phyloP scores from a whole-genome alignment of 2,888 invertebrate genomes.

The Himalopsyche kuldschensis region DNA sequence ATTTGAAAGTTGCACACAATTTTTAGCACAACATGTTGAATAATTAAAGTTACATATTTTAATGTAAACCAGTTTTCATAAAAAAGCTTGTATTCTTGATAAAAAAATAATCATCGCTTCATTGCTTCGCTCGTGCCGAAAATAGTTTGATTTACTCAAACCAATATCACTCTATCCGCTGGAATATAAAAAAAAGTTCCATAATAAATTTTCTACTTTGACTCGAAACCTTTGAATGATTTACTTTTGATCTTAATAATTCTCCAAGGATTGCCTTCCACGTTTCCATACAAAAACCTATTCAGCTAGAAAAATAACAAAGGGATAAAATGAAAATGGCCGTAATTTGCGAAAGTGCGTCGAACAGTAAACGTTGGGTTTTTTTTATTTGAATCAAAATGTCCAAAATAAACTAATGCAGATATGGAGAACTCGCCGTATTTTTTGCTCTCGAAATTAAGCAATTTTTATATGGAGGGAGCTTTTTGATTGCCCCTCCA shows the following conservation, averaged over 20 bases:
- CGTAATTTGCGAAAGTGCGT: constrained; percentile 19
- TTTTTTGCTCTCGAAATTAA: background rate
- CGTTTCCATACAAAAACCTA: background rate
- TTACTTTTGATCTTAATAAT: background rate
- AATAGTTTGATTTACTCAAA: background rate
- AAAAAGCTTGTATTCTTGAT: too few species aligned
- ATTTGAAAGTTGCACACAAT: too few species aligned
- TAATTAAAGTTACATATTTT: too few species aligned
- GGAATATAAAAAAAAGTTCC: background rate
- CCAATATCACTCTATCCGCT: background rate
- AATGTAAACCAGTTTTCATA: too few species aligned
- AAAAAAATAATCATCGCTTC: too few species aligned
- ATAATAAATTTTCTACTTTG: background rate
- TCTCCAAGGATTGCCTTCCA: background rate
- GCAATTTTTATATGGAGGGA: background rate
- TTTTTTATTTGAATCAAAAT: background rate
- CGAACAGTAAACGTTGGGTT: constrained; percentile 6
- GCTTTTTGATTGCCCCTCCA: background rate
- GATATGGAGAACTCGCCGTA: background rate
- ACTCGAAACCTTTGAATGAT: background rate
- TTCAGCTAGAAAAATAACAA: background rate
- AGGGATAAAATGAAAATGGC: background rate
- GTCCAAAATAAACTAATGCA: background rate
- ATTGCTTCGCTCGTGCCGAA: too few species aligned
- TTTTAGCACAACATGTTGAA: too few species aligned